Conservation (phyloP, 1,140 invertebrate species). For the Lanistes nyassanus region DNA sequence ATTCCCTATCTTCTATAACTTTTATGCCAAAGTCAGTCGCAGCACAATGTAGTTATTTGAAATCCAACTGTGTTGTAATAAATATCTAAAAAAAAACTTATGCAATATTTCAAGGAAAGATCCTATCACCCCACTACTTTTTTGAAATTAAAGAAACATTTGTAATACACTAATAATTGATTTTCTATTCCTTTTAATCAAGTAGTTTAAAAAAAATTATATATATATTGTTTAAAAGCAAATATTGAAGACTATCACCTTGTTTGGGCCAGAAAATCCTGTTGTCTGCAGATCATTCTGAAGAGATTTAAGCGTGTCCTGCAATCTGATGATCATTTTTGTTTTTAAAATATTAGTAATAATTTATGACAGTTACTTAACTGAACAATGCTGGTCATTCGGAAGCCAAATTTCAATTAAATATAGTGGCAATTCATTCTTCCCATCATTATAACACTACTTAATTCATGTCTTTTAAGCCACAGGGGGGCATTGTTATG, state of each 20-base stretch:
- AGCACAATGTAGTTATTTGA: neutral
- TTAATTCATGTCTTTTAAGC: too few species aligned
- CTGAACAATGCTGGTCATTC: too few species aligned
- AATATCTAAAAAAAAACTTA: neutral
- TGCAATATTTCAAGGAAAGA: too few species aligned
- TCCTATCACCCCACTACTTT: too few species aligned
- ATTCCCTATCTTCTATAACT: neutral
- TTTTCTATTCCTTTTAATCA: neutral
- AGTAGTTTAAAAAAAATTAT: neutral
- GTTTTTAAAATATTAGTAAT: neutral
- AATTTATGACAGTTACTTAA: too few species aligned
- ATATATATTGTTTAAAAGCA: neutral
- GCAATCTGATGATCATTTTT: slow-evolving; percentile 44
- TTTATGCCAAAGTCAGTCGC: neutral
- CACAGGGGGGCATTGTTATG: too few species aligned
- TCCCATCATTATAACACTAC: too few species aligned
- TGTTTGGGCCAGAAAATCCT: slow-evolving; percentile 13
- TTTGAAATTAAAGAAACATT: too few species aligned
- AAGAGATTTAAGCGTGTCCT: slow-evolving; percentile 52
- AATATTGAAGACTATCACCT: neutral
- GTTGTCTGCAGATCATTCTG: slow-evolving; percentile 42
- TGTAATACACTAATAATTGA: too few species aligned
- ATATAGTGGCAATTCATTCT: too few species aligned
- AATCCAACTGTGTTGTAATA: neutral
- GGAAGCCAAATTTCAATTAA: too few species aligned